Evolutionary conservation across 2,113 vertebrate genomes (phyloP).

Genomic region (Tichodroma muraria): DNA sequence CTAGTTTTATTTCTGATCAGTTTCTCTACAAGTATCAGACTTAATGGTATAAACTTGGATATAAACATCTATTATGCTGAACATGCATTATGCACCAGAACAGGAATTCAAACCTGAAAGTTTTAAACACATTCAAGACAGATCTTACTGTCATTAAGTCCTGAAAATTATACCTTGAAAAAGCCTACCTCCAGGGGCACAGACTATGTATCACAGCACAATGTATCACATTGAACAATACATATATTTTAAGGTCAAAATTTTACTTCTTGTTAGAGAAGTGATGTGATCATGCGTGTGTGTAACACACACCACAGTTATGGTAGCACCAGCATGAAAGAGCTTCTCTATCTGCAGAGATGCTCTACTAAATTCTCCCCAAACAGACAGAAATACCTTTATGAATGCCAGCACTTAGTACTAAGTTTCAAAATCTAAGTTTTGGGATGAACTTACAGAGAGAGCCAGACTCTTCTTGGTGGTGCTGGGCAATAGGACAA

Average conservation of each 20-base stretch:
- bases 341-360: accelerated
- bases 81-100: neutral
- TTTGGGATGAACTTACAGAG: neutral
- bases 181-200: neutral
- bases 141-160: neutral
- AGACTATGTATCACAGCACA: no score
- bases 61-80: neutral
- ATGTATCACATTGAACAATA: neutral
- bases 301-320: neutral
- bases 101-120: neutral
- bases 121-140: neutral
- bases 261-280: neutral
- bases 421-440: neutral
- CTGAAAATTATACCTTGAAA: neutral
- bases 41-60: neutral
- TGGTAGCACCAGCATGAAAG: neutral
- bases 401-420: accelerated
- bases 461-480: neutral
- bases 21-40: neutral
- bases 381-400: no score
- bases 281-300: accelerated
- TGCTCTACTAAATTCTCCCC: neutral
- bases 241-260: neutral
- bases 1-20: neutral
- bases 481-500: accelerated